Base-by-base conservation (phyloP, 2,797 vertebrate species). In the Cirrhinus mrigala region DNA sequence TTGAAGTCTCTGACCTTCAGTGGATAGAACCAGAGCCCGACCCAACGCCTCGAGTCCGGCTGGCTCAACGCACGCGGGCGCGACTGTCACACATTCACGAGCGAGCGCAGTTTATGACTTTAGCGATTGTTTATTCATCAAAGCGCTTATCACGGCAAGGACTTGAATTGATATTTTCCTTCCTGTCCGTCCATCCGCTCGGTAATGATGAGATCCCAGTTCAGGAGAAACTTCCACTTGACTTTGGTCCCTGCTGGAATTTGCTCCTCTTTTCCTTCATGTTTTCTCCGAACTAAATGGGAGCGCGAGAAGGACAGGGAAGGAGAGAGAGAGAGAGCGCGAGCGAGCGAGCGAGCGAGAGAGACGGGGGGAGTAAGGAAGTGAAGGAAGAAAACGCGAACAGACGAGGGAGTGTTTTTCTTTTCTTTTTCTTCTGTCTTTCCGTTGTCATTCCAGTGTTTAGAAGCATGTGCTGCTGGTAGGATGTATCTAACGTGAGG, bases 201-300 rank as follows among this genome's bases (percentile, higher is more conserved):
- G 11, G 4, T 79, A 73, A 73, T 50, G 54, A 79, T 79, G 66
- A 80, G 77, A 62, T 79, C 68, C 52, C 71, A 64, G 75, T 79
- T 84, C 74, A 83, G 20, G 54, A 44, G 46, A 87, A 92, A 91
- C 89, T 91, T 92, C 91, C 91, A 86, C 86, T 88, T 81, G 87
- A 88, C 89, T 89, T 85, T 89, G 87, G 88, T 88, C 85, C 89
- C 88, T 87, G 83, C 83, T 81, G 85, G 82, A 87, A 87, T 87
- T 90, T 90, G 80, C 90, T 88, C 92, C 90, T 92, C 89, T 90
- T 92, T 92, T 91, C 90, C 92, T 89, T 90, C 94, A 94, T 95
- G 93, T 92, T 94, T 91, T 93, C 88, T 90, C 44, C 62, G 71
- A 90, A 89, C 86, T 87, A 83, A 66, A 75, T 60, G 84, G 68